phyloP scores from a whole-genome alignment of 2,888 invertebrate species.

The Scaptomyza reducta region DNA sequence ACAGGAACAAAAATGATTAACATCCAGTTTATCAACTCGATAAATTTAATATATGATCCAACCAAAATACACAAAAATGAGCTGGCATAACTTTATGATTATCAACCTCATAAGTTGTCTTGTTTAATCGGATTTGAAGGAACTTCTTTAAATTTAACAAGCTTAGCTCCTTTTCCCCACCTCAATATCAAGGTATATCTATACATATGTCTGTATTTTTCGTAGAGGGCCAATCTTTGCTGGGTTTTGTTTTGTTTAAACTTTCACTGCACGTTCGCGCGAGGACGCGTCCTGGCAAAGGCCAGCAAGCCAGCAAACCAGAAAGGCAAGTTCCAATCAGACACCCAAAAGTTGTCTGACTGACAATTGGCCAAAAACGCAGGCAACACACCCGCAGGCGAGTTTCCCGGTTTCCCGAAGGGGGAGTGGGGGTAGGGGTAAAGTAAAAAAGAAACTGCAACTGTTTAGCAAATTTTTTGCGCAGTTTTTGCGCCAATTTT shows the following conservation, averaged over 20 bases:
- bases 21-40: too few species aligned
- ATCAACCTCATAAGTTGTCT: too few species aligned
- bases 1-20: too few species aligned
- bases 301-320: neutral
- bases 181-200: neutral
- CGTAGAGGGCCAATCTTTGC: slow-evolving; percentile 8
- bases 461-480: slow-evolving; percentile 70
- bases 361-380: slow-evolving; percentile 71
- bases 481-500: slow-evolving; percentile 67
- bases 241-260: slow-evolving; percentile 72
- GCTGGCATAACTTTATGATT: too few species aligned
- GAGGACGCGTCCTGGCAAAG: slow-evolving; percentile 51
- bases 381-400: slow-evolving; percentile 19
- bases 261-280: slow-evolving; percentile 76
- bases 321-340: slow-evolving; percentile 62
- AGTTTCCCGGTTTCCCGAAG: too few species aligned
- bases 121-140: too few species aligned
- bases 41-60: too few species aligned
- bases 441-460: slow-evolving; percentile 60
- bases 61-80: too few species aligned
- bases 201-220: neutral
- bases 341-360: slow-evolving; percentile 49
- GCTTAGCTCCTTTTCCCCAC: too few species aligned
- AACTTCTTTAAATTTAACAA: too few species aligned
- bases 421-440: slow-evolving; percentile 7